phyloP scores from a whole-genome alignment of 2,888 invertebrate species.

The Microplitis manilae region DNA sequence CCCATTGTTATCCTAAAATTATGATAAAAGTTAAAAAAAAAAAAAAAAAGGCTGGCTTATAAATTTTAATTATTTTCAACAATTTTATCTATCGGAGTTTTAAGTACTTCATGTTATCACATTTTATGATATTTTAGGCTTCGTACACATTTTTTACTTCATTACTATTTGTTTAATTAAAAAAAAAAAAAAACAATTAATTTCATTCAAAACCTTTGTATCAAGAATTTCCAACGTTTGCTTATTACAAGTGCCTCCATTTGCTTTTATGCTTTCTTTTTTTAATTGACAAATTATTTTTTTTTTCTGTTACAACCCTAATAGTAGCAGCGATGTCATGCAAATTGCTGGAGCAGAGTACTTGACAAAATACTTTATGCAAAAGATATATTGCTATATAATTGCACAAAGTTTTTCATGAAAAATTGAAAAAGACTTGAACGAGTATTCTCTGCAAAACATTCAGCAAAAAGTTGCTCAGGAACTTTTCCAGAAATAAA shows the following conservation, averaged over 20 bases:
- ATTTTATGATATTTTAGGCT: not conserved
- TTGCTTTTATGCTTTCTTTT: not conserved
- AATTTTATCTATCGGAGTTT: not conserved
- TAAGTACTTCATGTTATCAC: not conserved
- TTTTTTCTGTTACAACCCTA: not conserved
- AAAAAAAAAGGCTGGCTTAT: not conserved
- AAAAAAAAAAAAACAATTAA: not conserved
- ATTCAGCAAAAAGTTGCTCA: no score
- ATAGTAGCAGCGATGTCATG: no score
- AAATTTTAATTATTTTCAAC: conserved; percentile 12
- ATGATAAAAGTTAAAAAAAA: conserved; percentile 3
- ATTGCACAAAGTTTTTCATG: no score
- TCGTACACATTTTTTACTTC: not conserved
- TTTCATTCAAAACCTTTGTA: not conserved
- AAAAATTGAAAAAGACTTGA: no score
- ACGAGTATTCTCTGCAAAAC: no score
- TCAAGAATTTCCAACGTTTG: not conserved
- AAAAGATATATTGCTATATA: no score
- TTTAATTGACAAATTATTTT: not conserved
- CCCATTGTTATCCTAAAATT: not conserved
- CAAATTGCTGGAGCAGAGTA: no score
- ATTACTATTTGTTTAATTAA: not conserved
- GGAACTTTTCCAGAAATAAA: no score
- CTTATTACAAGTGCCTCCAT: not conserved
- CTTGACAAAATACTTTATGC: no score